These are phyloP conservation scores for Hylia prasina DNA, from an alignment of 2,113 vertebrate genomes.

Conservation along the genomic window DNA sequence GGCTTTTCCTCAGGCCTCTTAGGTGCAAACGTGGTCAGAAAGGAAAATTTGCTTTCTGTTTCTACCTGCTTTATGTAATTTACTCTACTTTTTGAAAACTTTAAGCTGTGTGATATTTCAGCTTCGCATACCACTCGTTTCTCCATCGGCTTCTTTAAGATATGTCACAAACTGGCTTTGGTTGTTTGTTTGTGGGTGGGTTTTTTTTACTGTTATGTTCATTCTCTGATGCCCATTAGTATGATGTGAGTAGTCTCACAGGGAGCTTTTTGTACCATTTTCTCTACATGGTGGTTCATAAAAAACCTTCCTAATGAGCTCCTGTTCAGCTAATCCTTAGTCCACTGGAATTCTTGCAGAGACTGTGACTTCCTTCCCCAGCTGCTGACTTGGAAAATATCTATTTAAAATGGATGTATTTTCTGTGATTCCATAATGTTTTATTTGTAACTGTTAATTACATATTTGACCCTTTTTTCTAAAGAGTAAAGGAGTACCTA, in stretches of 20 bases:
- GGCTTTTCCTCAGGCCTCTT: background rate
- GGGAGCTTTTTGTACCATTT: background rate
- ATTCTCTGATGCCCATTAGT: background rate
- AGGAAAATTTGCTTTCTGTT: background rate
- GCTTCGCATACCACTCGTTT: accelerated
- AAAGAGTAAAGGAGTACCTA: background rate
- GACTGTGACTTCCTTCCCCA: background rate
- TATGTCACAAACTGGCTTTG: background rate
- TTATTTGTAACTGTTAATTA: background rate
- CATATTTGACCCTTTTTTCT: background rate
- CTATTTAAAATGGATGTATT: background rate
- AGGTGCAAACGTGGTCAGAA: background rate
- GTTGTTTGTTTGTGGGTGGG: background rate
- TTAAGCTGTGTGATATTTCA: background rate
- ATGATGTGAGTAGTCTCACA: background rate
- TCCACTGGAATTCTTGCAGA: background rate
- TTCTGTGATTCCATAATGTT: background rate
- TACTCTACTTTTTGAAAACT: background rate
- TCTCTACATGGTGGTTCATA: accelerated
- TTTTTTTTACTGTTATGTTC: background rate
- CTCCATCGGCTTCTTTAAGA: background rate
- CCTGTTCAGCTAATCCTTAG: background rate
- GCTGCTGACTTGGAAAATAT: background rate
- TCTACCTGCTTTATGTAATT: background rate
- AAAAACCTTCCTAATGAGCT: background rate